Base-by-base conservation (phyloP, 2,113 vertebrate species). In the Zosterops borbonicus region DNA sequence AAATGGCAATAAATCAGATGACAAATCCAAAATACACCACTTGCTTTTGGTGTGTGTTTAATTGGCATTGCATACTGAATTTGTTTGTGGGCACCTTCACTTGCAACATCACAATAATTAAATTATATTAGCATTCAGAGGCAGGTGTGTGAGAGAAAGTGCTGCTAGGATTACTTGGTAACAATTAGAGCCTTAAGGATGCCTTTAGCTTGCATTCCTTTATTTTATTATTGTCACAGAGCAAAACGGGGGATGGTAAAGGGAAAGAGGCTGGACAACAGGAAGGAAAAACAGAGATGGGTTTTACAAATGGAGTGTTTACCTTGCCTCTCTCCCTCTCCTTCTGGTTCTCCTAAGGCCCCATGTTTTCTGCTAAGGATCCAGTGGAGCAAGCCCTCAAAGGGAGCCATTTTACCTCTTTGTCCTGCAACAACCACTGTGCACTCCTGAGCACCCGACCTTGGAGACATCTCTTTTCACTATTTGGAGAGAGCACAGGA, bases 81-180 rank as follows among this genome's bases (percentile, higher is more conserved):
- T 76, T 85, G 39, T 81, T 77, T 86, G 85, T 62, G 77, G 74
- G 92, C 83, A 95, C 70, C 69, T 89, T 87, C 42, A 65, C 60
- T 83, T 93, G 56, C 80, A 95, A 63, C 76, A 83, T 60, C 81
- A 63, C 60, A 78, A 75, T 83, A 95, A 96, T 94, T 87, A 94
- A 92, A 79, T 49, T 9, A 56, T 83, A 87, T 76, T 58, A 90
- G 76, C 3, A 24, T 60, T 94, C 62, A 53, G 76, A 88, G 79
- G 73, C 73, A 85, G 63, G 60, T 47, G 47, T 42, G 27, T 67
- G 55, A 73, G 44, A 91, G 22, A 52, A 83, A 82, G 65, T 37
- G 44, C 46, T 88, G 55, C 74, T 80, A 80, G 67, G 27, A 75
- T 29, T 89, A 83, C 74, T 69, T 87, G 68, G 85, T 84, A 95